Evolutionary conservation across 2,888 invertebrate species (phyloP), one percentile per base, ranked within the genome.

Genomic region (Therioaphis trifolii): DNA sequence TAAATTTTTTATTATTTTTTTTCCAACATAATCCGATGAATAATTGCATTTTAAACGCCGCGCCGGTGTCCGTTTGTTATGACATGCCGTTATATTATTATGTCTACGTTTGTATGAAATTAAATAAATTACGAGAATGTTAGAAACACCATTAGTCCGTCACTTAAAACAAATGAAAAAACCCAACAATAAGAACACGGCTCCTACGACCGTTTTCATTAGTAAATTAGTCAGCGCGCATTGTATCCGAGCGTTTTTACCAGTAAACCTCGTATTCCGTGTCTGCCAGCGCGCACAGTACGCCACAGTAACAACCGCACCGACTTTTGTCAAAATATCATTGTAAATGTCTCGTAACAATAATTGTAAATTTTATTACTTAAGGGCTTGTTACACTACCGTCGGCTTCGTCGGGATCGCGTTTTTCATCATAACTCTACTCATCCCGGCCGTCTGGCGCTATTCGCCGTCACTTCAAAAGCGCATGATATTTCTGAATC

Each of bases 401-500:
- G 15, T 27, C 21, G 58, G 58, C 21, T 49, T 80, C 29, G 4
- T 63, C 9, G 49, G 80, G 11, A 24, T 80, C 27, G 21, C 58
- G 18, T 61, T 80, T 12, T 9, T 72, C 46, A 58, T 80, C 49
- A 49, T 72, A 35, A 63, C 61, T 24, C 4, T 80, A 12, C 12
- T 80, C 1, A 12, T 61, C 0, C 80, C 80, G 12, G n/a, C 58
- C 15, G 11, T 72, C 1, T 80, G 69, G 71, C 72, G 92, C 87
- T 94, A 92, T 88, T 94, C 93, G 0, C 92, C 93, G 86, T 89
- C 91, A 2, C 90, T 95, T 84, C 93, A 94, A 87, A 90, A 92
- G 85, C 91, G 91, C 86, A 91, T 94, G 69, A 90, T 95, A 15
- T 95, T 95, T 87, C 90, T 93, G 85, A 94, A 94, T 88, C 94